Evolutionary conservation across 2,113 vertebrate genomes (phyloP), one percentile per base, ranked within the genome.

Genomic region (Thomomys bottae): DNA sequence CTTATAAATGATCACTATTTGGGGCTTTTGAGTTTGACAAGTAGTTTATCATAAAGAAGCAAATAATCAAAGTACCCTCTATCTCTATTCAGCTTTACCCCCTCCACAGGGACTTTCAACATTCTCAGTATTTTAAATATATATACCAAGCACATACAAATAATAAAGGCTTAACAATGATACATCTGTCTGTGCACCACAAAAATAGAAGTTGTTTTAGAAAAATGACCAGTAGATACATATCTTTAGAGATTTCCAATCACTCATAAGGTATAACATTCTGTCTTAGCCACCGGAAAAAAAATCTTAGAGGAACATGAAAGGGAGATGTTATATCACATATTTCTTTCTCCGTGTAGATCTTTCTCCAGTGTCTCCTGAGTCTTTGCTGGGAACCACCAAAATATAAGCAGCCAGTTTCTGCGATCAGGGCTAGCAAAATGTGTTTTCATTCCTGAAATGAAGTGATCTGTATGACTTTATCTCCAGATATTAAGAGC

Each of bases 361-460:
- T 61, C 36, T 34, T 78, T 80, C 49, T 24, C 36, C 1, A 0
- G 36, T 21, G 45, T 20, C 38, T 77, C 49, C 0, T 17, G 66
- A 64, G 20, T n/a, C 38, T 34, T 57, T 26, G n/a, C 57, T 24
- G 24, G 66, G 59, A 17, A 73, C 30, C 80, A 67, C 21, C 71
- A 6, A 28, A 64, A n/a, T 42, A 66, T 2, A 59, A 5, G 24
- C n/a, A 70, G 14, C 45, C 28, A 14, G 15, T 57, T 82, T 84
- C 34, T 36, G 20, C 30, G 75, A 12, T 73, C 49, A 87, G 30
- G 10, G 66, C n/a, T 28, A 71, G 36, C 5, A 34, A 54, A 87
- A 36, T 34, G 54, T n/a, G 30, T 70, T 75, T 89, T 67, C 38
- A 57, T 66, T 87, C 40, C 66, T 71, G 49, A 66, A 85, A 93